These are phyloP conservation scores for Alviniconcha marisindica DNA, from an alignment of 1,140 invertebrate species.

Conservation along the genomic window DNA sequence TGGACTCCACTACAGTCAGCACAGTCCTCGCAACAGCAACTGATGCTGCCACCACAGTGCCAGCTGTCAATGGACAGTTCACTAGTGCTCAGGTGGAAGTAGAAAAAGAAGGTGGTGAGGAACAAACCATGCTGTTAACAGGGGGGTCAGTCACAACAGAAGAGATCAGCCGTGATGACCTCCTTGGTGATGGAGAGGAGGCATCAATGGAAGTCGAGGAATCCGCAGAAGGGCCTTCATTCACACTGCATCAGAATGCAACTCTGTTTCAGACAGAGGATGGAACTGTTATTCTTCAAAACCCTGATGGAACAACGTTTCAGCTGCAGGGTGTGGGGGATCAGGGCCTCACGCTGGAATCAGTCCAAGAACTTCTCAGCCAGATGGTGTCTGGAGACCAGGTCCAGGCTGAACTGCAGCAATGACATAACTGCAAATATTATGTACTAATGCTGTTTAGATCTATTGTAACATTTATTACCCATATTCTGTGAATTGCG, in stretches of 20 bases:
- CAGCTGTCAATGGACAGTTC: background rate
- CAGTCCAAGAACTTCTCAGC: slow-evolving; percentile 68
- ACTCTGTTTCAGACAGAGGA: slow-evolving; percentile 71
- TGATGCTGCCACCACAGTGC: no score
- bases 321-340: slow-evolving; percentile 68
- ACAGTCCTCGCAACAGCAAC: background rate
- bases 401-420: slow-evolving; percentile 44
- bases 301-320: slow-evolving; percentile 65
- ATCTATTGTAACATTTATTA: no score
- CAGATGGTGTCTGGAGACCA: slow-evolving; percentile 42
- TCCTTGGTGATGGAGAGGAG: background rate
- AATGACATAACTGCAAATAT: no score
- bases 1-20: background rate
- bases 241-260: slow-evolving; percentile 38
- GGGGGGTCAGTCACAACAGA: background rate
- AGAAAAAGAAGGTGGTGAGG: background rate
- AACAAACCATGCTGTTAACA: background rate
- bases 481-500: no score
- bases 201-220: slow-evolving; percentile 21
- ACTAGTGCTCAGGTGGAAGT: background rate
- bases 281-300: slow-evolving; percentile 66
- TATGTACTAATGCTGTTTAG: no score
- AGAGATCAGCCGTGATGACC: background rate
- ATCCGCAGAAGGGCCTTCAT: background rate
- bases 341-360: slow-evolving; percentile 68